phyloP scores from a whole-genome alignment of 2,113 vertebrate species.

The Ia io region DNA sequence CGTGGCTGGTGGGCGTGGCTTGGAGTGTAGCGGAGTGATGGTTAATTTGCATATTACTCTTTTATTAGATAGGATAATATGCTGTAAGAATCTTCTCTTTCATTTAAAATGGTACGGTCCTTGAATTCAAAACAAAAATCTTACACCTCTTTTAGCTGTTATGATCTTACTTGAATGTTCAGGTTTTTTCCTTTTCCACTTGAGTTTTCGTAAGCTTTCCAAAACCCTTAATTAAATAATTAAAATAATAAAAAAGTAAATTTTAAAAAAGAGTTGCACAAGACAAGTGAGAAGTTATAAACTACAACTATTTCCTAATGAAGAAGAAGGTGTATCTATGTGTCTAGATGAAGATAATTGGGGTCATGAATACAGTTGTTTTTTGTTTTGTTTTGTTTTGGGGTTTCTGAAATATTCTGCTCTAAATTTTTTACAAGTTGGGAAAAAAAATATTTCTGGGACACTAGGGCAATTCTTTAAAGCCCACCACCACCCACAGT shows the following conservation, averaged over 20 bases:
- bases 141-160: not conserved
- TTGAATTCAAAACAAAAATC: not conserved
- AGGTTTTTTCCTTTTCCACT: not conserved
- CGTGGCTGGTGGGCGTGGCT: no score
- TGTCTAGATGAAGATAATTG: not conserved
- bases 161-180: not conserved
- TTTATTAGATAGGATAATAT: no score
- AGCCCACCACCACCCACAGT: rapidly evolving
- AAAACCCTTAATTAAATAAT: not conserved
- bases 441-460: not conserved
- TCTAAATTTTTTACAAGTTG: not conserved
- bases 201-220: not conserved
- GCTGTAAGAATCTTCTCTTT: not conserved
- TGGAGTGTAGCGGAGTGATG: no score
- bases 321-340: not conserved
- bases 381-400: not conserved
- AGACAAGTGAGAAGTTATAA: not conserved
- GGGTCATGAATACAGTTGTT: not conserved
- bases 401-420: not conserved
- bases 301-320: not conserved
- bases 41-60: no score
- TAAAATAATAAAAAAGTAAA: not conserved
- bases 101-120: not conserved
- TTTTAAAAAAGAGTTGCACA: not conserved
- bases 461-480: not conserved